Conservation (phyloP, 2,888 invertebrate species). For the Macrophya annulata region DNA sequence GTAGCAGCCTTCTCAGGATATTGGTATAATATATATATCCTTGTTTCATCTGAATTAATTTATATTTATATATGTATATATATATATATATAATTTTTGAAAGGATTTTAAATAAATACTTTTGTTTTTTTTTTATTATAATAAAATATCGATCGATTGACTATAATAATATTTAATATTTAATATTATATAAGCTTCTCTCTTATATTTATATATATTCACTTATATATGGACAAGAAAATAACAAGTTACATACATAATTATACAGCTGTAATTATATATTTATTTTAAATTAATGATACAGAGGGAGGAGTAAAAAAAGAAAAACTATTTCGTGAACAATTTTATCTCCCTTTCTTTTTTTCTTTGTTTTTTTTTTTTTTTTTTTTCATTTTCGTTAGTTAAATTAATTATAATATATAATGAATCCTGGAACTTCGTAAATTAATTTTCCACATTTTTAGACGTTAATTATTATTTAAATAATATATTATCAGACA, state of each 20-base stretch:
- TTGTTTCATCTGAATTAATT: not conserved
- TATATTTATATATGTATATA: not conserved
- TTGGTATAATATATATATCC: too few relatives aligned
- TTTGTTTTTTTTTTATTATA: not conserved
- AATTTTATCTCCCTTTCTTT: not conserved
- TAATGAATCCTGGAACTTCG: not conserved
- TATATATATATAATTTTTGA: not conserved
- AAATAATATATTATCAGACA: not conserved
- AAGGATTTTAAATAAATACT: not conserved
- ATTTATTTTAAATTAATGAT: conserved; percentile 3
- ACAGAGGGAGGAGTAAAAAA: not conserved
- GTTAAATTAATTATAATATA: not conserved
- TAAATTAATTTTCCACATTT: not conserved
- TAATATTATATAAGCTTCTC: not conserved
- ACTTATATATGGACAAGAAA: not conserved
- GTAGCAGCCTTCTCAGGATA: conserved; percentile 37
- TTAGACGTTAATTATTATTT: not conserved
- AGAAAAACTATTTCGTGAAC: not conserved
- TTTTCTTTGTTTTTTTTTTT: not conserved
- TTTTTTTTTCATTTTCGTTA: not conserved
- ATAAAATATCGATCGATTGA: conserved; percentile 10
- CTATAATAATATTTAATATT: not conserved
- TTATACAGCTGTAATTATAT: conserved; percentile 3
- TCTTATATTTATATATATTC: not conserved
- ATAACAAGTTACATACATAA: not conserved